Evolutionary conservation across 1,140 invertebrate species (phyloP).

Genomic region (Battus philenor): DNA sequence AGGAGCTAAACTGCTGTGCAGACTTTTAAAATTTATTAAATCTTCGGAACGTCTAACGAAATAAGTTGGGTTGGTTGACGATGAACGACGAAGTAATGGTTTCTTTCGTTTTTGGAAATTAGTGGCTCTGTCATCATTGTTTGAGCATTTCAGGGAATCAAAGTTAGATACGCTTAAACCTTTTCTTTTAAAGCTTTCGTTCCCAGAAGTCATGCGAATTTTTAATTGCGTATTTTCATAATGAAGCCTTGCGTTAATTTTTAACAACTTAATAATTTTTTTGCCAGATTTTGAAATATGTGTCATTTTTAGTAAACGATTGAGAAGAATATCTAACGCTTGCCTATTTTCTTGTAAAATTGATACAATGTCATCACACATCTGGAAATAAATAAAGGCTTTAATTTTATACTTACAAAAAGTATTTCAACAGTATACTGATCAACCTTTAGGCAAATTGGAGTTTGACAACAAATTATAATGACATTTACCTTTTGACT

Average conservation of each 20-base stretch:
- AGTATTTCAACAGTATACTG: too few species aligned
- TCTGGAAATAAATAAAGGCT: conserved; percentile 20
- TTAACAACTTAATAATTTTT: conserved; percentile 30
- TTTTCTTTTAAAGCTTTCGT: conserved; percentile 14
- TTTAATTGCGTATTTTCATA: conserved; percentile 35
- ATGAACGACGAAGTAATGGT: conserved; percentile 2
- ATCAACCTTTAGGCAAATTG: too few species aligned
- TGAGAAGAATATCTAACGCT: conserved; percentile 22
- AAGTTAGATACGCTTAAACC: conserved; percentile 9
- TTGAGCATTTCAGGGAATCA: neutral
- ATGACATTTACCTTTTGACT: conserved; percentile 22
- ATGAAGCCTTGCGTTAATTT: conserved; percentile 27
- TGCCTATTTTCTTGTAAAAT: conserved; percentile 29
- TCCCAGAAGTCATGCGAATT: conserved; percentile 19
- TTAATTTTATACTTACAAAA: neutral
- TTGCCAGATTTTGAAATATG: conserved; percentile 20
- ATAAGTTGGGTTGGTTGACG: neutral
- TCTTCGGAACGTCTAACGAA: conserved; percentile 2
- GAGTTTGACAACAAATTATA: too few species aligned
- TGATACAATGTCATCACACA: conserved; percentile 24
- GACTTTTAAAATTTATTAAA: conserved; percentile 7
- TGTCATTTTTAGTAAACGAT: conserved; percentile 20
- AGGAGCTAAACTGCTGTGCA: conserved; percentile 3
- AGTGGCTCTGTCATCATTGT: neutral
- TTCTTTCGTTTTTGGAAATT: neutral